Percentiles rank a stretch among this genome's conserved stretches.
Conservation (phyloP, 2,113 vertebrate species). For the Isichthys henryi region DNA sequence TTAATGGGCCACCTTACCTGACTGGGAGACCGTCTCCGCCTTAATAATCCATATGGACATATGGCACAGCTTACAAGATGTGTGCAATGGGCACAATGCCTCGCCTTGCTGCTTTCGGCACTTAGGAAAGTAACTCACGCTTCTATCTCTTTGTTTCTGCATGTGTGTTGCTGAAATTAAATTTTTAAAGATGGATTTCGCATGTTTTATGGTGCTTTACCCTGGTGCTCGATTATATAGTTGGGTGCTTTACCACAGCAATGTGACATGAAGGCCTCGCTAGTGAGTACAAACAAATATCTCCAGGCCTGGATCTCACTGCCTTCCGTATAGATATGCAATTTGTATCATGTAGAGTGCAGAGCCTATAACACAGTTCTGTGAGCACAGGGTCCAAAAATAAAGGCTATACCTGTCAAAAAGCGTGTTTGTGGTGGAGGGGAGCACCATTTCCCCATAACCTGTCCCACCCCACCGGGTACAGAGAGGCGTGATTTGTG, state of each 20-base stretch:
- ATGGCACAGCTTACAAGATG: slow-evolving; percentile 1
- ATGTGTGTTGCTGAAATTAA: neutral
- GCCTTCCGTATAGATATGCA: neutral
- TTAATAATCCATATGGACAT: slow-evolving; percentile 19
- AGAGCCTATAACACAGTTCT: neutral
- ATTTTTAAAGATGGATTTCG: neutral
- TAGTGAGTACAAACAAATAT: neutral
- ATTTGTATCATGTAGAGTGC: neutral
- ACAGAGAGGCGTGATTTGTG: neutral
- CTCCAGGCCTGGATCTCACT: neutral
- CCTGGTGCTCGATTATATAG: neutral
- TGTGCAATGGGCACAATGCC: neutral
- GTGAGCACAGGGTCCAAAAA: neutral
- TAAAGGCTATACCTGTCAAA: neutral
- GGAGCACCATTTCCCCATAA: neutral
- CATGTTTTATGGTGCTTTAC: neutral
- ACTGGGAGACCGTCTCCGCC: neutral
- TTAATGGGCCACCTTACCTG: neutral
- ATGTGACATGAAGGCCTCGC: neutral
- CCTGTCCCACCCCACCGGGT: neutral
- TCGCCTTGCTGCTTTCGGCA: neutral
- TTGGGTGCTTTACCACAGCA: neutral
- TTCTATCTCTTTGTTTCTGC: neutral
- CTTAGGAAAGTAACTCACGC: neutral
- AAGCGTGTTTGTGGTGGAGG: neutral